Conservation (phyloP, 1,140 invertebrate species). For the Archegozetes longisetosus region DNA sequence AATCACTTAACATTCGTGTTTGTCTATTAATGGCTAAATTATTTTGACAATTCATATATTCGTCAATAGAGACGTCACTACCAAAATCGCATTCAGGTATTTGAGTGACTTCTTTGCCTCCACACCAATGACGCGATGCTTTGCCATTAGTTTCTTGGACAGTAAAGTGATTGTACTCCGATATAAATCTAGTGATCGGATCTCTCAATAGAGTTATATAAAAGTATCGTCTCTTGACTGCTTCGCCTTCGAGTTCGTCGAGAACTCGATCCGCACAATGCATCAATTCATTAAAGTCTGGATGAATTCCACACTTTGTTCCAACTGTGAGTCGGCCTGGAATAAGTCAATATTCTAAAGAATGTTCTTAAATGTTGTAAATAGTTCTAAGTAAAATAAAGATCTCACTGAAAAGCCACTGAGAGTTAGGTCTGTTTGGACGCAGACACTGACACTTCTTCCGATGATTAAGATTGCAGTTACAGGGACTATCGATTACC, state of each 20-base stretch:
- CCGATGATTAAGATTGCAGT: slow-evolving; percentile 58
- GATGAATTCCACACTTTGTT: slow-evolving; percentile 96
- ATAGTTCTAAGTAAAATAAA: too few species aligned
- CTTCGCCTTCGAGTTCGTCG: slow-evolving; percentile 41
- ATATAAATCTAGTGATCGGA: slow-evolving; percentile 73
- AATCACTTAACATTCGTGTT: slow-evolving; percentile 89
- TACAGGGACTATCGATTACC: slow-evolving; percentile 70
- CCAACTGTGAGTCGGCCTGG: slow-evolving; percentile 95
- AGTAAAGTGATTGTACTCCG: slow-evolving; percentile 86
- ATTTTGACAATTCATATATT: slow-evolving; percentile 73
- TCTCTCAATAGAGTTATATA: slow-evolving; percentile 89
- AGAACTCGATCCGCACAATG: slow-evolving; percentile 32
- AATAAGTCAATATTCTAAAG: too few species aligned
- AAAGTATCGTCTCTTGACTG: slow-evolving; percentile 50
- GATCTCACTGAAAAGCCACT: slow-evolving; percentile 97
- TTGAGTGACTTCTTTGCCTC: slow-evolving; percentile 55
- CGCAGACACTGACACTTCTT: slow-evolving; percentile 38
- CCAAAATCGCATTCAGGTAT: slow-evolving; percentile 40
- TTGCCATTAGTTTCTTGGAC: slow-evolving; percentile 91
- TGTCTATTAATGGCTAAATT: slow-evolving; percentile 92
- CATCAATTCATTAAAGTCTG: slow-evolving; percentile 61
- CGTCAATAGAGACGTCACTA: slow-evolving; percentile 42
- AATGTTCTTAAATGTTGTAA: too few species aligned
- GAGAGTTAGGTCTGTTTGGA: slow-evolving; percentile 54
- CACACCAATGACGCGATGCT: slow-evolving; percentile 64